A percentile compares a stretch with the other conserved stretches of the same genome.
These are phyloP conservation scores for Pristionchus entomophagus DNA, from an alignment of 2,888 invertebrate species.

Conservation along the genomic window DNA sequence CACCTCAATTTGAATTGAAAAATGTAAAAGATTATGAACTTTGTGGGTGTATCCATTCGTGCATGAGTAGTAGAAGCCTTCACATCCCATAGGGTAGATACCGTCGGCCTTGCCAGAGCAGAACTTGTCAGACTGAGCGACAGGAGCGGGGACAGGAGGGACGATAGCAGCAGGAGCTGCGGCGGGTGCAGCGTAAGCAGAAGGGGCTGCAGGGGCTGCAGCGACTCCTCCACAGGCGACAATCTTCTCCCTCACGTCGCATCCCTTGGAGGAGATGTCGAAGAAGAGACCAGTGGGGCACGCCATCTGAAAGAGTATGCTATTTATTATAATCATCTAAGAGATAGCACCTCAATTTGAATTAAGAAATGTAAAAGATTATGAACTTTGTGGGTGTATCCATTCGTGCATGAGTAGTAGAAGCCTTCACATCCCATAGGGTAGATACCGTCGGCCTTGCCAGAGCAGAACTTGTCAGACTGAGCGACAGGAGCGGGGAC, in stretches of 20 bases:
- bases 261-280: constrained; percentile 46
- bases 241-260: constrained; percentile 50
- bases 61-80: constrained; percentile 31
- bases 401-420: too few species aligned
- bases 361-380: too few species aligned
- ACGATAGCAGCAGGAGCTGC: background rate
- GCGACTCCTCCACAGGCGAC: background rate
- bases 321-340: too few species aligned
- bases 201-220: background rate
- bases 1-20: background rate
- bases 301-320: background rate
- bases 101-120: constrained; percentile 23
- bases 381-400: too few species aligned
- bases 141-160: background rate
- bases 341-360: too few species aligned
- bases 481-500: too few species aligned
- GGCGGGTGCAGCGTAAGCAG: background rate
- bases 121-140: background rate
- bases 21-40: background rate
- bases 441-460: too few species aligned
- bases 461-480: too few species aligned
- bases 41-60: background rate
- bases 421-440: too few species aligned
- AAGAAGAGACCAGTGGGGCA: constrained; percentile 56
- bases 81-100: constrained; percentile 4